These are phyloP conservation scores for Cuculus canorus DNA, from an alignment of 2,797 vertebrate genomes.

Conservation along the genomic window DNA sequence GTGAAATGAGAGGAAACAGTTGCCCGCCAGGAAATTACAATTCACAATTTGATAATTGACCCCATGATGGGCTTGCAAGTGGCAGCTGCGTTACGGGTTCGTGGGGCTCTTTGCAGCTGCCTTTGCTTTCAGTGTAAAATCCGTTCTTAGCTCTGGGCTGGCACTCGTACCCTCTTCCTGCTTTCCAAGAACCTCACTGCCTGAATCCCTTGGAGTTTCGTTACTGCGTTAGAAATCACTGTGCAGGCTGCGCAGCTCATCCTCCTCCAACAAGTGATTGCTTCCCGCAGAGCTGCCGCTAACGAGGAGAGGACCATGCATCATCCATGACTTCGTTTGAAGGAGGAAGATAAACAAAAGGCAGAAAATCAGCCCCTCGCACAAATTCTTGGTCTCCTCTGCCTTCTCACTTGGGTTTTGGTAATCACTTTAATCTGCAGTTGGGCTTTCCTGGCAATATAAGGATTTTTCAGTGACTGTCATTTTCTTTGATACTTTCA, in stretches of 20 bases:
- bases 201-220: background rate
- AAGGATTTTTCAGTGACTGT: slow-evolving; percentile 8
- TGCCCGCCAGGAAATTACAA: background rate
- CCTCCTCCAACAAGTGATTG: background rate
- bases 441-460: slow-evolving; percentile 18
- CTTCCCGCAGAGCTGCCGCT: background rate
- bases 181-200: background rate
- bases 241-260: background rate
- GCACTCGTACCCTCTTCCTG: background rate
- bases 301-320: background rate
- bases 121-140: background rate
- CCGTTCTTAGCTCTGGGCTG: background rate
- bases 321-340: background rate
- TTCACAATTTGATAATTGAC: background rate
- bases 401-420: background rate
- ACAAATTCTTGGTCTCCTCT: background rate
- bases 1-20: rapidly evolving
- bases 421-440: slow-evolving; percentile 44
- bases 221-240: background rate
- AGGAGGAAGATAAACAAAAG: background rate
- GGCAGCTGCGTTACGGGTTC: rapidly evolving
- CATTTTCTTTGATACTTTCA: slow-evolving; percentile 57
- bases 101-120: background rate
- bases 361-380: background rate
- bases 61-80: background rate